phyloP scores from a whole-genome alignment of 2,888 invertebrate species.

The Hydroisotoma schaefferi region DNA sequence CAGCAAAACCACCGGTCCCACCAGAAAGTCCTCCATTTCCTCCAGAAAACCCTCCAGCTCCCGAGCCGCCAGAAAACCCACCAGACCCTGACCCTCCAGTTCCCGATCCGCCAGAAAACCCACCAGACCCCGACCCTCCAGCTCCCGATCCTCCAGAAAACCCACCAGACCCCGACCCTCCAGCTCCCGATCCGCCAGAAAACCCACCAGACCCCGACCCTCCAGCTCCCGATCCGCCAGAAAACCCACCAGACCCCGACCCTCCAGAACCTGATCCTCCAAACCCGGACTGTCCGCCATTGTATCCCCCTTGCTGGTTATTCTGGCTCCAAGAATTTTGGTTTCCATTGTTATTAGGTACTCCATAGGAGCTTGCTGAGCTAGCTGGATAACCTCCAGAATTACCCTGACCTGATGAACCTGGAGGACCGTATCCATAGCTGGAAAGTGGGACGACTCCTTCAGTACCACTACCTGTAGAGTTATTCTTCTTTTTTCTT shows the following conservation, averaged over 20 bases:
- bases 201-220: neutral
- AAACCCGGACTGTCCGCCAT: neutral
- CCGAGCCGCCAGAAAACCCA: constrained; percentile 2
- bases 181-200: neutral
- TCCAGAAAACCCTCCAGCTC: neutral
- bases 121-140: constrained; percentile 1
- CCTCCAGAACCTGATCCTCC: neutral
- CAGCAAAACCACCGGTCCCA: neutral
- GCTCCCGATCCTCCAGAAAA: neutral
- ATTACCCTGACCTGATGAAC: no score
- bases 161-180: neutral
- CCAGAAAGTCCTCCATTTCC: neutral
- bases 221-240: constrained; percentile 1
- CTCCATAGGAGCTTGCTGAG: no score
- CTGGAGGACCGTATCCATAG: no score
- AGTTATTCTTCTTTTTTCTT: no score
- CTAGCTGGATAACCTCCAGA: no score
- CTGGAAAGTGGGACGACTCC: no score
- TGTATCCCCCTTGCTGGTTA: constrained; percentile 1
- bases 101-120: no score
- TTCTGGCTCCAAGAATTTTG: neutral
- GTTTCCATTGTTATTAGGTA: no score
- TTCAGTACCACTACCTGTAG: no score
- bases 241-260: constrained; percentile 2
- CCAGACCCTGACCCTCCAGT: constrained; percentile 5